These are phyloP conservation scores for Lepus townsendii DNA, from an alignment of 2,797 vertebrate species.

Conservation along the genomic window DNA sequence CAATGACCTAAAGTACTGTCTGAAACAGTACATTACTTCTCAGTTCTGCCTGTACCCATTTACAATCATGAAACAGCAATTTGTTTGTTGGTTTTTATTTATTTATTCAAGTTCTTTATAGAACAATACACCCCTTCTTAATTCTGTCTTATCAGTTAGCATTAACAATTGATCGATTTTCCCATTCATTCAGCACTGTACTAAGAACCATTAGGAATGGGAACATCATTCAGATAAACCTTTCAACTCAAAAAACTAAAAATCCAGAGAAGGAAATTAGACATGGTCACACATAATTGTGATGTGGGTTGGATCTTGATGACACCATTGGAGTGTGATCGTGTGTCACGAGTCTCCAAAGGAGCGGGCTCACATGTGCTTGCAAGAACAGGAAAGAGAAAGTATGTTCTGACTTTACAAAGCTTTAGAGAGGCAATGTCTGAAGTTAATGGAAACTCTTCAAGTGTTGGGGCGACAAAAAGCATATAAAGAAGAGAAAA, in stretches of 20 bases:
- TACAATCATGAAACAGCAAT: slow-evolving; percentile 27
- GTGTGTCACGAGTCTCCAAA: neutral
- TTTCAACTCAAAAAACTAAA: neutral
- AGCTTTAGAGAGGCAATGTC: neutral
- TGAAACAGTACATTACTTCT: slow-evolving; percentile 2
- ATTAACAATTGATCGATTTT: neutral
- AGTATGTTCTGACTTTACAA: slow-evolving; percentile 25
- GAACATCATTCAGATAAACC: neutral
- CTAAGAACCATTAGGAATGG: neutral
- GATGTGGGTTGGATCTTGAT: neutral
- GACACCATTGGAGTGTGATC: neutral
- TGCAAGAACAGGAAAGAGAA: neutral
- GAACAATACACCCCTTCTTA: slow-evolving; percentile 5
- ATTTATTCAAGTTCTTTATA: neutral
- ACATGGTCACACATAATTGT: neutral
- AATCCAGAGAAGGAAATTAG: neutral
- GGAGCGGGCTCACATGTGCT: neutral
- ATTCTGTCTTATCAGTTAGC: neutral
- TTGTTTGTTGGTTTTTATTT: neutral
- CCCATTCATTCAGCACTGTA: neutral
- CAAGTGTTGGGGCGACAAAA: neutral
- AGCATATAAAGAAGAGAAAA: neutral
- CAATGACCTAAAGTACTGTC: slow-evolving; percentile 17
- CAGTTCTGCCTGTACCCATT: neutral
- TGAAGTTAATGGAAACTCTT: neutral